phyloP scores from a whole-genome alignment of 1,140 invertebrate species.

The Brachionus plicatilis region DNA sequence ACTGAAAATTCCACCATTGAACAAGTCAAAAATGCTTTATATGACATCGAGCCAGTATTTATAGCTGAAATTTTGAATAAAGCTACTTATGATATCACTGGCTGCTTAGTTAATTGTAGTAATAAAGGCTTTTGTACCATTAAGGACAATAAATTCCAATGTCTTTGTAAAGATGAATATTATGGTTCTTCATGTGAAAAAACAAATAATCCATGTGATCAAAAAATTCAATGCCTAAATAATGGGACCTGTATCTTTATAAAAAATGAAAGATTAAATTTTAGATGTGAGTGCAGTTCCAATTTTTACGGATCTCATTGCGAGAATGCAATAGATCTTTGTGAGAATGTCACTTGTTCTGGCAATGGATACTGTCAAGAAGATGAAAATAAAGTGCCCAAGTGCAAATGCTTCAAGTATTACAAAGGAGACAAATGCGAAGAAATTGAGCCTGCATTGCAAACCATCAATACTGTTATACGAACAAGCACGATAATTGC shows the following conservation, averaged over 20 bases:
- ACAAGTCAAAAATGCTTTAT: background rate
- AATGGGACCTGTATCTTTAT: background rate
- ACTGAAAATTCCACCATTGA: background rate
- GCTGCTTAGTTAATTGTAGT: slow-evolving; percentile 15
- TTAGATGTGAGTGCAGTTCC: background rate
- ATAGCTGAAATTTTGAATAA: background rate
- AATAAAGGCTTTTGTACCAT: background rate
- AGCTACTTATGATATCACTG: background rate
- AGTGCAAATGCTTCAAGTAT: slow-evolving; percentile 17
- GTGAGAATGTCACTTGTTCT: background rate
- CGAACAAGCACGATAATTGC: background rate
- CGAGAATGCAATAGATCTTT: background rate
- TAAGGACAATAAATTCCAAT: background rate
- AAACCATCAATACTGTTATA: background rate
- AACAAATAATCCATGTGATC: background rate
- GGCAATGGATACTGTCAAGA: background rate
- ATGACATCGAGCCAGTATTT: background rate
- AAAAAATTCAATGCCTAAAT: background rate
- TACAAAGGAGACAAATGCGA: background rate
- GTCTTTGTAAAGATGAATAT: background rate
- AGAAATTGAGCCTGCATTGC: background rate
- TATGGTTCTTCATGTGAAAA: background rate
- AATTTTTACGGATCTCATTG: background rate
- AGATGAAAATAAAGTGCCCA: background rate
- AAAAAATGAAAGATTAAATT: background rate